These are phyloP conservation scores for Allobates femoralis DNA, from an alignment of 2,797 vertebrate species.

Conservation along the genomic window DNA sequence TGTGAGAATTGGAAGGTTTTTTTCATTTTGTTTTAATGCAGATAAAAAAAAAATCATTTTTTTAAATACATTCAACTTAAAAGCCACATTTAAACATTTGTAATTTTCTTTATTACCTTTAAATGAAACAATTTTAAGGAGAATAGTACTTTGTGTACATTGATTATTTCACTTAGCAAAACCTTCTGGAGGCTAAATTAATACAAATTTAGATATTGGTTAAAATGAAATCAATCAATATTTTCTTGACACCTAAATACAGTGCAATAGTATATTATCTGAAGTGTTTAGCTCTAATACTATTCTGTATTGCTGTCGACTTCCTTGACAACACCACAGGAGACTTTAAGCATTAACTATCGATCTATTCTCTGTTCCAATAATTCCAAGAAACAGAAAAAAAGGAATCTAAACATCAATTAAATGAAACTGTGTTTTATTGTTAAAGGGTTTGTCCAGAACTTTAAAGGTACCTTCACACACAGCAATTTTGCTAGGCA, in stretches of 20 bases:
- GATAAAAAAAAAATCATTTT: too few species aligned
- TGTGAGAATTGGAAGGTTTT: too few species aligned
- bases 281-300: not conserved
- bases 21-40: too few species aligned
- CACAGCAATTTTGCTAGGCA: too few species aligned
- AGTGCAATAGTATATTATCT: not conserved
- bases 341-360: constrained; percentile 3
- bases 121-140: too few species aligned
- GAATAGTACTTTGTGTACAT: too few species aligned
- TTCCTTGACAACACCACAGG: not conserved
- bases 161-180: too few species aligned
- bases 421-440: not conserved
- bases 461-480: too few species aligned
- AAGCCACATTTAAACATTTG: not conserved
- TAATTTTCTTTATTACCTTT: not conserved
- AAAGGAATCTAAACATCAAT: not conserved
- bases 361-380: constrained; percentile 33
- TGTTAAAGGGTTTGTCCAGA: too few species aligned
- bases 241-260: not conserved
- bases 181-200: too few species aligned
- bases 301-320: not conserved
- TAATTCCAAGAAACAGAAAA: constrained; percentile 10
- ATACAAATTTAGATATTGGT: too few species aligned
- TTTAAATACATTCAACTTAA: too few species aligned
- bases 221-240: not conserved